phyloP scores from a whole-genome alignment of 2,797 vertebrate genomes.

The Astyanax mexicanus region DNA sequence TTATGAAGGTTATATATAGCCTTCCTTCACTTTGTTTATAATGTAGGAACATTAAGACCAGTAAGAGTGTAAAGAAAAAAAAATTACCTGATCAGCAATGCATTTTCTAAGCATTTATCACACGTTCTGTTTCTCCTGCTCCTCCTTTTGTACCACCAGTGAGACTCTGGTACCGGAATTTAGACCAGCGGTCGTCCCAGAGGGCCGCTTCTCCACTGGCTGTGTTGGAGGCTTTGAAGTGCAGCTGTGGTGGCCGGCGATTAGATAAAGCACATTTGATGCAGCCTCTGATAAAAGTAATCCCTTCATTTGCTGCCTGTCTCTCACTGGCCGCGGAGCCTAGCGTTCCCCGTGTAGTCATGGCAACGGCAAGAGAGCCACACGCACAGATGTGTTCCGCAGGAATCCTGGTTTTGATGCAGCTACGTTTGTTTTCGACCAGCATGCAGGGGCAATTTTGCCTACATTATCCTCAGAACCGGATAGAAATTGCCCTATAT shows the following conservation, averaged over 20 bases:
- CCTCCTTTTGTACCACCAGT: not conserved
- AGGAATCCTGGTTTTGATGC: slow-evolving; percentile 58
- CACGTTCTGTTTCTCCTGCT: not conserved
- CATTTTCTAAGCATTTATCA: too few species aligned
- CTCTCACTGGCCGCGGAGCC: slow-evolving; percentile 44
- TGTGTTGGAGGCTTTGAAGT: slow-evolving; percentile 47
- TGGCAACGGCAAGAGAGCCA: slow-evolving; percentile 58
- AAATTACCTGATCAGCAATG: too few species aligned
- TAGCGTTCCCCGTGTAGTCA: slow-evolving; percentile 53
- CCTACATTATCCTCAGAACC: slow-evolving; percentile 13
- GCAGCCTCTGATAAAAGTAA: slow-evolving; percentile 63
- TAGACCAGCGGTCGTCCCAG: slow-evolving; percentile 14
- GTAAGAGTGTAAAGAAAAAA: too few species aligned
- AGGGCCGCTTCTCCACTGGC: slow-evolving; percentile 11
- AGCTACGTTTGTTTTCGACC: slow-evolving; percentile 32
- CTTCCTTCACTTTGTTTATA: too few species aligned
- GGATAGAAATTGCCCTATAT: slow-evolving; percentile 8
- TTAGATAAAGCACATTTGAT: slow-evolving; percentile 63
- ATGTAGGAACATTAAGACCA: too few species aligned
- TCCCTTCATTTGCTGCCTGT: slow-evolving; percentile 60
- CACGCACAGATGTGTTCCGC: slow-evolving; percentile 39
- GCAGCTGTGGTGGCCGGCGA: slow-evolving; percentile 44
- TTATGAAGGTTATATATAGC: too few species aligned
- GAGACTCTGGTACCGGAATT: slow-evolving; percentile 14
- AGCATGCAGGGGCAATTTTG: slow-evolving; percentile 11